Percentiles rank a stretch among this genome's conserved stretches.
phyloP scores from a whole-genome alignment of 2,797 vertebrate species.

The Chelon labrosus region DNA sequence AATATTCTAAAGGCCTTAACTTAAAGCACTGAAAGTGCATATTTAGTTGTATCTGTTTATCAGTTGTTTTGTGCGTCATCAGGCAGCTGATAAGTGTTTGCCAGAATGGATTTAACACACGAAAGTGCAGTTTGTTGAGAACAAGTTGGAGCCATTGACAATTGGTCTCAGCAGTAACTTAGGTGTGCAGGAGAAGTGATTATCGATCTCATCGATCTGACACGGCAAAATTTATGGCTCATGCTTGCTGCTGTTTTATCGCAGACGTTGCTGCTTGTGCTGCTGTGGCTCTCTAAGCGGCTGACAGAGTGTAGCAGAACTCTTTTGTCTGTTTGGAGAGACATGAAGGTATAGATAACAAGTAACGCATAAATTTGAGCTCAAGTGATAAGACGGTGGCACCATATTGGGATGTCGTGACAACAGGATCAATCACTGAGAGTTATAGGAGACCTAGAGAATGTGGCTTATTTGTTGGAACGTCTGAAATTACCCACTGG shows the following conservation, averaged over 20 bases:
- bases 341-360: constrained; percentile 36
- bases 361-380: constrained; percentile 58
- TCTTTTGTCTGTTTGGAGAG: constrained; percentile 33
- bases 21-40: not conserved
- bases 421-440: constrained; percentile 58
- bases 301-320: constrained; percentile 31
- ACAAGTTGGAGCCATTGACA: constrained; percentile 23
- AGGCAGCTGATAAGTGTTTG: constrained; percentile 15
- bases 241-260: constrained; percentile 31
- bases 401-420: constrained; percentile 25
- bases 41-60: constrained; percentile 6
- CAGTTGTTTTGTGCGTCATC: constrained; percentile 9
- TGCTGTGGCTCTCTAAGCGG: constrained; percentile 27
- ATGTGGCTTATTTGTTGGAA: constrained; percentile 50
- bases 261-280: constrained; percentile 36
- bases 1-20: not conserved
- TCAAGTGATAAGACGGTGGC: constrained; percentile 59
- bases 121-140: constrained; percentile 37
- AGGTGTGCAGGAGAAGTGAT: constrained; percentile 48
- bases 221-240: constrained; percentile 39
- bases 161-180: constrained; percentile 53
- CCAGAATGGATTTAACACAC: constrained; percentile 32
- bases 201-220: constrained; percentile 60
- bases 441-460: constrained; percentile 32
- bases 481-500: constrained; percentile 44